Base-by-base conservation (phyloP, 2,797 vertebrate genomes). In the Helostoma temminkii region DNA sequence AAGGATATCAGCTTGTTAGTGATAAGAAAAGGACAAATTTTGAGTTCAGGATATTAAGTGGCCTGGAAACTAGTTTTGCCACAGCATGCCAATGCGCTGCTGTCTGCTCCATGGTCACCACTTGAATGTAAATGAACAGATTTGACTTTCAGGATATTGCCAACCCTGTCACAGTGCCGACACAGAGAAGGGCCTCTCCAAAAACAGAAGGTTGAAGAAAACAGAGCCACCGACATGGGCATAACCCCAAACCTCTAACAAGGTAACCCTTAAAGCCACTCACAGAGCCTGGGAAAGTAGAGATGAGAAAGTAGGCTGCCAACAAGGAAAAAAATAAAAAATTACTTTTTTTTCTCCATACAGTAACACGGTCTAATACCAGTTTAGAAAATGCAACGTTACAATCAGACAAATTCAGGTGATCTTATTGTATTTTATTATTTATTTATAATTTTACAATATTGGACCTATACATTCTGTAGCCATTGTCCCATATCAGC, bases 121-220 rank as follows among this genome's bases (percentile, higher is more conserved):
- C 93, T 94, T 95, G 92, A 95, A 94, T 95, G 89, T 92, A 93
- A 96, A 95, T 94, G 89, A 95, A 94, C 91, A 93, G 92, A 93
- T 93, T 92, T 91, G 91, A 93, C 92, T 94, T 92, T 91, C 90
- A 92, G 92, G 93, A 87, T 87, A 83, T 89, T 91, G 92, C 93
- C 93, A 93, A 93, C 81, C 70, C 79, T 93, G 88, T 89, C 79
- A 82, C 85, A 56, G 81, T 74, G 71, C 73, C 67, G 82, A 79
- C 76, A 83, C 74, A 74, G 83, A 87, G 75, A 83, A 82, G 79
- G 79, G 81, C 83, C 85, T 85, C 80, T 85, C 81, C 78, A 89
- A 74, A 80, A 85, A 83, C 84, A 93, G 86, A 87, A 71, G 85
- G 83, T 63, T 85, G 72, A 84, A 88, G 85, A 91, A 86, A 91